These are phyloP conservation scores for Caenorhabditis sp. DNA, from an alignment of 2,888 invertebrate genomes.

Conservation along the genomic window DNA sequence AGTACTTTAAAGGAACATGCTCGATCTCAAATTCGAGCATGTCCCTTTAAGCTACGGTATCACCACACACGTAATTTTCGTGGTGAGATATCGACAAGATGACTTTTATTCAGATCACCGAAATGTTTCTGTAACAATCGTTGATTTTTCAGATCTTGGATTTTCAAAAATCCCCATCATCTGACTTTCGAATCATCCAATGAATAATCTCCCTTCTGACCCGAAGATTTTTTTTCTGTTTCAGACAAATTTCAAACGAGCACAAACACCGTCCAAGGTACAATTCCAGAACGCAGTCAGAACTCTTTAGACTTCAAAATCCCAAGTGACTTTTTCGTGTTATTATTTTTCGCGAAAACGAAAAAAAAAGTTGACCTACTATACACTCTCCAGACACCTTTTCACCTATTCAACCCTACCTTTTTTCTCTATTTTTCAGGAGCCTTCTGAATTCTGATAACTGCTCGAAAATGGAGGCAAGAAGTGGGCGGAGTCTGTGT, in stretches of 20 bases:
- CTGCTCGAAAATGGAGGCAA: conserved; percentile 7
- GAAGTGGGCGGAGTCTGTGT: conserved; percentile 25
- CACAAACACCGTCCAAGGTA: background rate
- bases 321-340: background rate
- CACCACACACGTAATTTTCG: too few relatives aligned
- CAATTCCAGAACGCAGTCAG: conserved; percentile 13
- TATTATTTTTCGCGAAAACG: background rate
- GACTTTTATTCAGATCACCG: too few relatives aligned
- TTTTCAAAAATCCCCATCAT: too few relatives aligned
- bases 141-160: too few relatives aligned
- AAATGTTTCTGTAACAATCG: too few relatives aligned
- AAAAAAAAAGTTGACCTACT: background rate
- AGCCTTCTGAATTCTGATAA: conserved; percentile 26
- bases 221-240: background rate
- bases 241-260: background rate
- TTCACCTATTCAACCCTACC: conserved; percentile 3
- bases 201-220: background rate
- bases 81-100: too few relatives aligned
- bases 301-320: too few relatives aligned
- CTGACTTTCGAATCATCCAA: too few relatives aligned
- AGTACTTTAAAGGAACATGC: too few relatives aligned
- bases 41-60: too few relatives aligned
- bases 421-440: background rate
- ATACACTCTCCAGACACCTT: background rate
- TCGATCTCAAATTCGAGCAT: too few relatives aligned